Evolutionary conservation across 2,888 invertebrate species (phyloP).

Genomic region (Neoascia interrupta): DNA sequence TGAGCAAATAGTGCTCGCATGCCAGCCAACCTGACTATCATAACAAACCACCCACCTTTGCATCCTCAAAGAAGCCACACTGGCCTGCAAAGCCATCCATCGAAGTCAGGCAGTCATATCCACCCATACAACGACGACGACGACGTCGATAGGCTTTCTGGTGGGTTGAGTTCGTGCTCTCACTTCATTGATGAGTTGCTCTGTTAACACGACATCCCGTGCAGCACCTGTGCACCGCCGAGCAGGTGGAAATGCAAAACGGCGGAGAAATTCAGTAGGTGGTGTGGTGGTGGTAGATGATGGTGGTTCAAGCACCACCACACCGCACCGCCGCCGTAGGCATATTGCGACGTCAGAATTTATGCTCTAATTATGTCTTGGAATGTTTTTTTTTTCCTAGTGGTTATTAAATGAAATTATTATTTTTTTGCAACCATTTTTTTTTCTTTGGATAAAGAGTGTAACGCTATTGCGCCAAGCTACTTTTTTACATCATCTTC

Average conservation of each 20-base stretch:
- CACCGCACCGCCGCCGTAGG: too few species aligned
- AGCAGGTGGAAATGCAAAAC: slow-evolving; percentile 56
- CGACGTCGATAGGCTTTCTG: slow-evolving; percentile 58
- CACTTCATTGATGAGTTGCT: slow-evolving; percentile 68
- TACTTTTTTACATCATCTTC: slow-evolving; percentile 49
- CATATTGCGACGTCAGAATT: slow-evolving; percentile 80
- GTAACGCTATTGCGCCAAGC: slow-evolving; percentile 28
- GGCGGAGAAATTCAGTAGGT: slow-evolving; percentile 52
- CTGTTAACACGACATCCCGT: slow-evolving; percentile 64
- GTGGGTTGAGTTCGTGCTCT: slow-evolving; percentile 68
- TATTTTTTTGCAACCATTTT: slow-evolving; percentile 38
- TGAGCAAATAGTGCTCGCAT: slow-evolving; percentile 51
- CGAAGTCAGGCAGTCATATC: slow-evolving; percentile 11
- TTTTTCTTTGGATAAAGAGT: slow-evolving; percentile 4
- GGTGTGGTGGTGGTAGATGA: slow-evolving; percentile 18
- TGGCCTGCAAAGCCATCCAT: too few species aligned
- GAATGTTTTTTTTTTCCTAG: slow-evolving; percentile 73
- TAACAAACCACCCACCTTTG: slow-evolving; percentile 61
- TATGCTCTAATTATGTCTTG: slow-evolving; percentile 79
- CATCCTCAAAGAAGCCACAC: too few species aligned
- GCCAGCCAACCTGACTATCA: slow-evolving; percentile 50
- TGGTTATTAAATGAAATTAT: slow-evolving; percentile 59
- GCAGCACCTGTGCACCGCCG: slow-evolving; percentile 54
- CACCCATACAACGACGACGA: slow-evolving; percentile 1
- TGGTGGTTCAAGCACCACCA: slow-evolving; percentile 40